Conservation (phyloP, 2,113 vertebrate genomes). For the Hyperopisus bebe region DNA sequence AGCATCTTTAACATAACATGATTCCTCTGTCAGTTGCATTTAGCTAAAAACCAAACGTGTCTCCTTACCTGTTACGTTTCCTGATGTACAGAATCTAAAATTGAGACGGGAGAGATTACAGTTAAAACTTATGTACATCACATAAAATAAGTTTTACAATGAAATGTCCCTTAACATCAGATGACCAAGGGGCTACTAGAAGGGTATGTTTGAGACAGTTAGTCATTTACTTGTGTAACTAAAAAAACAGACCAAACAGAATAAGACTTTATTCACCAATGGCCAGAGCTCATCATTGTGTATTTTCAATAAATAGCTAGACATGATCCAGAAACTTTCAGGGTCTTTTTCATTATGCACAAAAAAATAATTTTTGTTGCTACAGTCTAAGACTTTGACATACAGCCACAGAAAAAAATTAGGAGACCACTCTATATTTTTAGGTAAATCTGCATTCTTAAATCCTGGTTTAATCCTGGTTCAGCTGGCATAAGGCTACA, state of each 20-base stretch:
- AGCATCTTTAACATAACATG: background rate
- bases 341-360: background rate
- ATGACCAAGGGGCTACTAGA: background rate
- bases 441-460: too few relatives aligned
- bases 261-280: background rate
- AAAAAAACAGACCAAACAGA: background rate
- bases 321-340: background rate
- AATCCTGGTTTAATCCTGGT: too few relatives aligned
- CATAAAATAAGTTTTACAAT: background rate
- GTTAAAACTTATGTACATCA: background rate
- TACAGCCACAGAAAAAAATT: background rate
- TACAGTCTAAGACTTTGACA: background rate
- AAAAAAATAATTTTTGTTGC: background rate
- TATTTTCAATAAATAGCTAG: background rate
- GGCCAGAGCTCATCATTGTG: background rate
- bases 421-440: too few relatives aligned
- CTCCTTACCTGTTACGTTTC: slow-evolving; percentile 85
- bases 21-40: background rate
- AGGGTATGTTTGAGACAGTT: background rate
- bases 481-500: too few relatives aligned
- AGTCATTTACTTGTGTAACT: background rate
- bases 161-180: background rate
- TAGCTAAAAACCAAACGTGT: background rate
- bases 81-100: slow-evolving; percentile 89
- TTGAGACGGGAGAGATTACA: slow-evolving; percentile 33